These are phyloP conservation scores for Lasioglossum villosulum DNA, from an alignment of 2,888 invertebrate species.

Conservation along the genomic window DNA sequence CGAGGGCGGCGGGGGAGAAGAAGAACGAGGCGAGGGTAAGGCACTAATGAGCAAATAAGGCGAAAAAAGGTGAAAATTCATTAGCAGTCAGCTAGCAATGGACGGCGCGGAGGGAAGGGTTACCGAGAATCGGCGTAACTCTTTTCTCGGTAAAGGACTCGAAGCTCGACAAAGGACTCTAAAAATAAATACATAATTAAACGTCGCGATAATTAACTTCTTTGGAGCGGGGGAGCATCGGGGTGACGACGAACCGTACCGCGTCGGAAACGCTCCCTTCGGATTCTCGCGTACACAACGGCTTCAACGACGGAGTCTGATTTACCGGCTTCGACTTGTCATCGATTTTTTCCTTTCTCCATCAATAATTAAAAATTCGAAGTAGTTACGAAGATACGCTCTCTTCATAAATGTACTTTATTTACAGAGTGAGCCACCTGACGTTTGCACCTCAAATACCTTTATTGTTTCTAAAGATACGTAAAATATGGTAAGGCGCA, in stretches of 20 bases:
- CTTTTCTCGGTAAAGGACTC: constrained; percentile 75
- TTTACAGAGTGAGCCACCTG: too few relatives aligned
- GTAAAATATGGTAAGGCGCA: too few relatives aligned
- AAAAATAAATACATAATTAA: constrained; percentile 83
- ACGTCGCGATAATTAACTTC: constrained; percentile 81
- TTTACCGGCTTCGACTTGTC: background rate
- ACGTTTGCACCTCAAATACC: too few relatives aligned
- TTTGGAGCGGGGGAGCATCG: constrained; percentile 73
- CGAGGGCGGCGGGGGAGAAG: constrained; percentile 20
- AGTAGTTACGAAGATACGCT: background rate
- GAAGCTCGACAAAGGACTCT: constrained; percentile 78
- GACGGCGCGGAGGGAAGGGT: constrained; percentile 71
- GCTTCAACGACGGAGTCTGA: background rate
- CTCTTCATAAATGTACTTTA: too few relatives aligned
- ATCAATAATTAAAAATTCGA: background rate
- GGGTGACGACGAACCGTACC: constrained; percentile 2
- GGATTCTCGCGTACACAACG: background rate
- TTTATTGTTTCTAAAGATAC: too few relatives aligned
- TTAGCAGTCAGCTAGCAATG: constrained; percentile 79
- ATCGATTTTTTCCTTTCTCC: background rate
- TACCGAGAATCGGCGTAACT: constrained; percentile 82
- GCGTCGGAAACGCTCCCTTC: background rate
- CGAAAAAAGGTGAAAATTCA: constrained; percentile 82
- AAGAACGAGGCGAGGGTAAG: constrained; percentile 71
- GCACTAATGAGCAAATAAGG: constrained; percentile 81